Percentiles rank a stretch among this genome's conserved stretches.
phyloP scores from a whole-genome alignment of 2,113 vertebrate genomes.

The Hippocampus mohnikei region DNA sequence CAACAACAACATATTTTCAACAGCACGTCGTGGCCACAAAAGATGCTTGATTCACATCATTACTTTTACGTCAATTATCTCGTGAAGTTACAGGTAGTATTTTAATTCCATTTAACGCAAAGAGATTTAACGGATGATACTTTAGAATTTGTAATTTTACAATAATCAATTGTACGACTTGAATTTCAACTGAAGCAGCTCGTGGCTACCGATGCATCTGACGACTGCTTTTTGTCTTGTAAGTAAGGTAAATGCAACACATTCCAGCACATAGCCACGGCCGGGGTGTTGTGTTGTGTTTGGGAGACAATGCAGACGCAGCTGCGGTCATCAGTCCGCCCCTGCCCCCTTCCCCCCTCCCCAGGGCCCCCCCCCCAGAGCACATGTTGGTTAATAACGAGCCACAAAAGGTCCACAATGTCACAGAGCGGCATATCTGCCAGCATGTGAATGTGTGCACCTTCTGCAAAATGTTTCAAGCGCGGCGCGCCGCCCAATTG shows the following conservation, averaged over 20 bases:
- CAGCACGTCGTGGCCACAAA: too few relatives aligned
- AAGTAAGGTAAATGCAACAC: conserved; percentile 62
- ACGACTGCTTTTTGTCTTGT: conserved; percentile 23
- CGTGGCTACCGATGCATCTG: background rate
- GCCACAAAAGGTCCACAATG: conserved; percentile 54
- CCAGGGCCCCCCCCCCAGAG: conserved; percentile 12
- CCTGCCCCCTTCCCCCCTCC: conserved; percentile 28
- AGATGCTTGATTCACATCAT: too few relatives aligned
- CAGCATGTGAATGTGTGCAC: conserved; percentile 43
- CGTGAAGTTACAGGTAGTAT: too few relatives aligned
- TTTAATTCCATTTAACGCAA: too few relatives aligned
- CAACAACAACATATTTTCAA: background rate
- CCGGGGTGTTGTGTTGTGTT: conserved; percentile 57
- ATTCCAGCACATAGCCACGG: conserved; percentile 56
- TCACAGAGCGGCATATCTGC: background rate
- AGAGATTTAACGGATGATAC: too few relatives aligned
- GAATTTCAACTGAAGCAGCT: too few relatives aligned
- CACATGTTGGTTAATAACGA: conserved; percentile 73
- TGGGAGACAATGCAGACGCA: conserved; percentile 64
- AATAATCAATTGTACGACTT: too few relatives aligned
- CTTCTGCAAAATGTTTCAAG: conserved; percentile 67
- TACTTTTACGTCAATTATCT: too few relatives aligned
- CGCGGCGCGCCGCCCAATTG: conserved; percentile 30
- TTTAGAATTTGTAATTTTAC: too few relatives aligned
- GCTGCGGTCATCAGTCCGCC: conserved; percentile 63